Evolutionary conservation across 2,888 invertebrate species (phyloP).

Genomic region (Dendrolimus houi): DNA sequence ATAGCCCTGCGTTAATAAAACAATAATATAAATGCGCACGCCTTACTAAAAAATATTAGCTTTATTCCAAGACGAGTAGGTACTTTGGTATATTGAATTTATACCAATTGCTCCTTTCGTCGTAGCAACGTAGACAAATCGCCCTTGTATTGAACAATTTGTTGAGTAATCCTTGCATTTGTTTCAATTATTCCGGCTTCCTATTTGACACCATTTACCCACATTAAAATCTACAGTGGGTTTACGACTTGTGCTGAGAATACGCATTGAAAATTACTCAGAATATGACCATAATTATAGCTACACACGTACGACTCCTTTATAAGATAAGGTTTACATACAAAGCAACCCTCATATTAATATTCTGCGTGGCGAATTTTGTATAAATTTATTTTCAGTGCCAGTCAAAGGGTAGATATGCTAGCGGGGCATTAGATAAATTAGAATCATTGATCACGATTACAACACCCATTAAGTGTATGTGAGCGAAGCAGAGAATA

Average conservation of each 20-base stretch:
- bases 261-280: constrained; percentile 38
- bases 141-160: constrained; percentile 72
- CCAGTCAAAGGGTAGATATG: constrained; percentile 5
- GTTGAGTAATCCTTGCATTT: constrained; percentile 72
- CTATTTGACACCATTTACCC: constrained; percentile 52
- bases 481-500: constrained; percentile 29
- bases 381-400: constrained; percentile 15
- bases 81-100: constrained; percentile 17
- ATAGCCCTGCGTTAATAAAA: no score
- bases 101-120: constrained; percentile 47
- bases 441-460: constrained; percentile 37
- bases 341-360: constrained; percentile 32
- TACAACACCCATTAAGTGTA: constrained; percentile 44
- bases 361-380: constrained; percentile 28
- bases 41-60: no score
- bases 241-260: constrained; percentile 48
- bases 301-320: constrained; percentile 30
- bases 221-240: constrained; percentile 45
- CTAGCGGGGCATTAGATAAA: constrained; percentile 13
- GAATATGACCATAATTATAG: constrained; percentile 28
- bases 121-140: constrained; percentile 66
- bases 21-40: no score
- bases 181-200: constrained; percentile 70
- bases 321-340: constrained; percentile 32
- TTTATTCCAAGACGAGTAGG: no score